Base-by-base conservation (phyloP, 2,113 vertebrate species). In the Lophura nycthemera region DNA sequence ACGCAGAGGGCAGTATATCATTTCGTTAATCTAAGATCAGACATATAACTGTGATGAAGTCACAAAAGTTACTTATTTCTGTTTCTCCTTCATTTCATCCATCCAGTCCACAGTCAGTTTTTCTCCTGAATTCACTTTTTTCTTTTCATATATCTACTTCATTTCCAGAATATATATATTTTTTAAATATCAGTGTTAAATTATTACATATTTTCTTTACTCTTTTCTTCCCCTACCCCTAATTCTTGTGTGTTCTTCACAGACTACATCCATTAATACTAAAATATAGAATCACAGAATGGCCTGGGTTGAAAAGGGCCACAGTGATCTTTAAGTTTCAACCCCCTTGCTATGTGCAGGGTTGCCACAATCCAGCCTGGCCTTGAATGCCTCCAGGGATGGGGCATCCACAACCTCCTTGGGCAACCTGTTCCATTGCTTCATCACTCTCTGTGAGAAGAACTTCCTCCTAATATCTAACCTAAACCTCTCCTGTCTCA, bases 131-230 rank as follows among this genome's bases (percentile, higher is more conserved):
- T 56, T 56, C 3, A 18, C 5, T 25, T 5, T 11, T 43, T 9
- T 3, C 1, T 57, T 42, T 76, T 15, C 80, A 38, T 77, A 66
- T 77, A 52, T 59, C 1, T 13, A 17, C 38, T 45, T 60, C 2
- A n/a, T 52, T 86, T 14, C 34, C 10, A 6, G 10, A 65, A 38
- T 0, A 60, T 54, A 50, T 25, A n/a, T 0, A 2, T 0, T 0
- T 32, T 89, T 77, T 82, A 13, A 74, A 34, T 45, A 83, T 32
- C 16, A 77, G 21, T 1, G 3, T 78, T 79, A 83, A 82, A 91
- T 63, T 38, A 13, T 6, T 13, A 7, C 5, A 5, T 79, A 64
- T 5, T 77, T 56, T 72, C 7, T 73, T 82, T n/a, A 54, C 10
- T 56, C 27, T 69, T 80, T 27, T 27, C 3, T 52, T 74, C 54